Percentiles rank a stretch among this genome's conserved stretches.
Conservation (phyloP, 2,797 vertebrate species). For the Muscicapa comitata region DNA sequence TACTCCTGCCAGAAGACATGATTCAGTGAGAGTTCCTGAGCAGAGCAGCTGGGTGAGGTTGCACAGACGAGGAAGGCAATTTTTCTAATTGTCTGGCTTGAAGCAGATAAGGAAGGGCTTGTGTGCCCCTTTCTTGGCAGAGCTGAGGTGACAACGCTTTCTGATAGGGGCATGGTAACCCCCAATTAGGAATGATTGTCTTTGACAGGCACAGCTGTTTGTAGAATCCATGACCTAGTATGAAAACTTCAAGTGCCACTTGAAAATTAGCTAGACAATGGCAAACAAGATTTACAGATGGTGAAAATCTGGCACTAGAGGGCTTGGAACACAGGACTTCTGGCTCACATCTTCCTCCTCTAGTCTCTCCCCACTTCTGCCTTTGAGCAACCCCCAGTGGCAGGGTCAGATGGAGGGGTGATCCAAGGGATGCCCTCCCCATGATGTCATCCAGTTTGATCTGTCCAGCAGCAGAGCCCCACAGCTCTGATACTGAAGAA, state of each 20-base stretch:
- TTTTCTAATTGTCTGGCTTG: not conserved
- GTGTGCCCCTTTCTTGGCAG: not conserved
- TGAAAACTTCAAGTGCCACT: not conserved
- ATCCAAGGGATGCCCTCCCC: not conserved
- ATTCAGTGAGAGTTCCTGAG: not conserved
- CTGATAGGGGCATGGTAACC: slow-evolving; percentile 1
- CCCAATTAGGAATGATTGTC: not conserved
- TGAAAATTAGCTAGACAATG: not conserved
- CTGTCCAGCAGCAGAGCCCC: not conserved
- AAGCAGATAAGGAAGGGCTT: slow-evolving; percentile 16
- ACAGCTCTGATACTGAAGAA: not conserved
- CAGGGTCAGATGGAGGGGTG: not conserved
- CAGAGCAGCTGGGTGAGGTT: not conserved
- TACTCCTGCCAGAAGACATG: not conserved
- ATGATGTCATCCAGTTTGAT: not conserved
- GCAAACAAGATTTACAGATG: not conserved
- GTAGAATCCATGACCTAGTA: not conserved
- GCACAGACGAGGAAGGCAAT: not conserved
- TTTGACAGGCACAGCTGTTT: slow-evolving; percentile 36
- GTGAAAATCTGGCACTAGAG: not conserved
- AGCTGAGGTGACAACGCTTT: not conserved
- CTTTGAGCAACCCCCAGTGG: not conserved
- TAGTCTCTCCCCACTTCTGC: not conserved
- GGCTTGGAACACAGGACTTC: not conserved
- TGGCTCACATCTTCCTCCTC: not conserved